Conservation (phyloP, 1,140 invertebrate genomes). For the Pseudomyrmex concolor region DNA sequence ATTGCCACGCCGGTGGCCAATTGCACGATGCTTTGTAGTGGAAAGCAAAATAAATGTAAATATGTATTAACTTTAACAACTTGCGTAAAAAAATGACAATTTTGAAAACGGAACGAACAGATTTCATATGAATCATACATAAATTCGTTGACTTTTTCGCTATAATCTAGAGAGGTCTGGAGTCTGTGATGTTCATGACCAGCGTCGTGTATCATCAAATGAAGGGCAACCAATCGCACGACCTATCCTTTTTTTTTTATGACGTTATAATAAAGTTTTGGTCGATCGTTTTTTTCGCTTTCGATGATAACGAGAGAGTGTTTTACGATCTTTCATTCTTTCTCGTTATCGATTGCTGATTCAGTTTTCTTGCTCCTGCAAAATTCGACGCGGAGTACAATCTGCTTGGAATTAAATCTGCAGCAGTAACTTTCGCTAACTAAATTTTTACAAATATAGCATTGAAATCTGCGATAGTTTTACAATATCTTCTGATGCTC, state of each 20-base stretch:
- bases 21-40: constrained; percentile 23
- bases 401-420: too few relatives aligned
- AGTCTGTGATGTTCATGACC: constrained; percentile 58
- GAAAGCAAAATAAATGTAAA: constrained; percentile 16
- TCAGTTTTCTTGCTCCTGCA: neutral
- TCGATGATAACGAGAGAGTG: constrained; percentile 20
- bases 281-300: neutral
- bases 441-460: neutral
- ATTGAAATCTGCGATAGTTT: neutral
- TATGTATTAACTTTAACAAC: constrained; percentile 27
- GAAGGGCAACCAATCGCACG: constrained; percentile 49
- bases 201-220: constrained; percentile 52
- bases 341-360: neutral
- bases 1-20: constrained; percentile 37
- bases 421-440: too few relatives aligned
- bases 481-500: neutral
- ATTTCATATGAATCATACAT: constrained; percentile 51
- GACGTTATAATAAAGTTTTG: constrained; percentile 66
- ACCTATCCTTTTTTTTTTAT: constrained; percentile 64
- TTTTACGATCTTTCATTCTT: neutral
- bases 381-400: neutral
- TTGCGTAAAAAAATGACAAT: constrained; percentile 34
- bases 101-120: constrained; percentile 28
- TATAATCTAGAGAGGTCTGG: constrained; percentile 22
- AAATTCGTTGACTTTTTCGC: constrained; percentile 60